These are phyloP conservation scores for Cephus spinipes DNA, from an alignment of 2,888 invertebrate genomes.

Conservation along the genomic window DNA sequence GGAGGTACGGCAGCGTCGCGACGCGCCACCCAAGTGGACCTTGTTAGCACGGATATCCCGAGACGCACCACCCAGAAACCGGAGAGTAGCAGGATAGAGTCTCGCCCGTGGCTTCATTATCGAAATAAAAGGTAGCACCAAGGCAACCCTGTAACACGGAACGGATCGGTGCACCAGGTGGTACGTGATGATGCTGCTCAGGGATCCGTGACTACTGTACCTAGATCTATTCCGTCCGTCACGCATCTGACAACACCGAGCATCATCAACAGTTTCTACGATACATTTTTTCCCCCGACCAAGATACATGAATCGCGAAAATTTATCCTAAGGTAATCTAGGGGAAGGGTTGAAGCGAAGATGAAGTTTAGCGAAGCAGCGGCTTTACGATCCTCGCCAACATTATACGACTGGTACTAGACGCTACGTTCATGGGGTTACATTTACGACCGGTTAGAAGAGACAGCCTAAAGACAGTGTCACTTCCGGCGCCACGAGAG, in stretches of 20 bases:
- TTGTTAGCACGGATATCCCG: constrained; percentile 56
- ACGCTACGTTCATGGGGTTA: neutral
- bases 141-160: constrained; percentile 21
- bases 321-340: neutral
- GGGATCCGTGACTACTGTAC: constrained; percentile 5
- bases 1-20: constrained; percentile 40
- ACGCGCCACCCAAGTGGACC: constrained; percentile 60
- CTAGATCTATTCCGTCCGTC: neutral
- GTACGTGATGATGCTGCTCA: constrained; percentile 10
- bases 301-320: neutral
- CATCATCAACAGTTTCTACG: too few relatives aligned
- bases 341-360: neutral
- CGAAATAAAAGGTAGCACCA: constrained; percentile 39
- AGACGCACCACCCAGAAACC: constrained; percentile 56
- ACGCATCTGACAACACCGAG: neutral
- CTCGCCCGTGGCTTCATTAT: constrained; percentile 50
- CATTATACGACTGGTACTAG: neutral
- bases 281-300: too few relatives aligned
- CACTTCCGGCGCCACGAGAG: neutral
- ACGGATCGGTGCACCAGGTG: constrained; percentile 24
- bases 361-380: neutral
- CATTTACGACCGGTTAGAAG: neutral
- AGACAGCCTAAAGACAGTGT: neutral
- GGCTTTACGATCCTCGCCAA: neutral
- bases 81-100: constrained; percentile 16